These are phyloP conservation scores for Pseudococcus longispinus DNA, from an alignment of 2,888 invertebrate genomes.

Conservation along the genomic window DNA sequence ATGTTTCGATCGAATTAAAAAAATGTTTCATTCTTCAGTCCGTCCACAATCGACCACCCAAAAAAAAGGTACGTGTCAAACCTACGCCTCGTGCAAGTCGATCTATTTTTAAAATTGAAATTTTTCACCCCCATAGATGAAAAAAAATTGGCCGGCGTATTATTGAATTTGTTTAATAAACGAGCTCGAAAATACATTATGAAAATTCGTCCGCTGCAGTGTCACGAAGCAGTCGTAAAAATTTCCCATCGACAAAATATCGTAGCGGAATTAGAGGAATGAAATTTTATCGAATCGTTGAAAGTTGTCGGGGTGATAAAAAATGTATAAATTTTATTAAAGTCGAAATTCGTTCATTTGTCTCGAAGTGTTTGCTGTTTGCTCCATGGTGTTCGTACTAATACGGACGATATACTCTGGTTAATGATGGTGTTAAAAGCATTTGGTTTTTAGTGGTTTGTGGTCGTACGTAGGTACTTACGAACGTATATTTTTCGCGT, in stretches of 20 bases:
- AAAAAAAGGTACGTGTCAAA: background rate
- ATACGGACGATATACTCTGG: background rate
- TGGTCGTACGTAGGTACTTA: background rate
- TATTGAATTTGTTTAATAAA: background rate
- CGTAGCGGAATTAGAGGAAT: background rate
- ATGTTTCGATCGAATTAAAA: background rate
- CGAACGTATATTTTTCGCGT: background rate
- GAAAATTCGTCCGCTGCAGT: background rate
- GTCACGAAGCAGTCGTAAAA: background rate
- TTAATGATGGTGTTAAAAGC: background rate
- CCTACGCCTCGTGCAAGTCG: background rate
- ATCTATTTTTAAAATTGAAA: background rate
- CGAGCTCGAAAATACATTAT: background rate
- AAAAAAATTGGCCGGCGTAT: background rate
- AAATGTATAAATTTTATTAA: conserved; percentile 13
- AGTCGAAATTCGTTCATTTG: background rate
- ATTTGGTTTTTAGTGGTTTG: background rate
- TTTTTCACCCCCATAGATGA: background rate
- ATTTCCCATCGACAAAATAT: background rate
- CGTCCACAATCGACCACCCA: background rate
- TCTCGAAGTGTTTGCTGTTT: background rate
- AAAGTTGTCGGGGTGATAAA: background rate
- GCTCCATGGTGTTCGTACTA: background rate
- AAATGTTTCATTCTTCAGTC: background rate
- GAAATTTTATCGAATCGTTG: background rate